Conservation (phyloP, 2,797 vertebrate species). For the Acanthurus leucopareius region DNA sequence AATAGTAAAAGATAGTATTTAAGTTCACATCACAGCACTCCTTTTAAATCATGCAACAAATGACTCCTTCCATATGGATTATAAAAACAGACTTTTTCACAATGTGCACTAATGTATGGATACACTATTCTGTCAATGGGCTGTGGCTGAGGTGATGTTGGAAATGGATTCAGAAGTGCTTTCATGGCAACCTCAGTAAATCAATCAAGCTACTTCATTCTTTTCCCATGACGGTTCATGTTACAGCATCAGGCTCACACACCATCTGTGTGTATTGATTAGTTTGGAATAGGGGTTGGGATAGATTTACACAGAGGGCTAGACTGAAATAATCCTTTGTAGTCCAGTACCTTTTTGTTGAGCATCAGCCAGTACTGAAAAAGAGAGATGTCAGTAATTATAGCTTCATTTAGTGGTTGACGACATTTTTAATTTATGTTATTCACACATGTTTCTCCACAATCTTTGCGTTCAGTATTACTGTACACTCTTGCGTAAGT, state of each 20-base stretch:
- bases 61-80: neutral
- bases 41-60: neutral
- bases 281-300: conserved; percentile 41
- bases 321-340: conserved; percentile 47
- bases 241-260: conserved; percentile 70
- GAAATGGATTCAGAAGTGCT: conserved; percentile 73
- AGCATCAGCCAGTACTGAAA: neutral
- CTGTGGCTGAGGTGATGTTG: conserved; percentile 47
- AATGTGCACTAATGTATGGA: conserved; percentile 25
- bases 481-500: neutral
- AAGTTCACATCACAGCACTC: neutral
- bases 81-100: neutral
- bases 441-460: no score
- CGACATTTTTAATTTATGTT: no score
- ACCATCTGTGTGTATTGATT: conserved; percentile 82
- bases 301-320: conserved; percentile 60
- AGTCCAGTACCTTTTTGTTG: neutral
- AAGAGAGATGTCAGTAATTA: no score
- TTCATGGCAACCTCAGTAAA: conserved; percentile 75
- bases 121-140: conserved; percentile 25
- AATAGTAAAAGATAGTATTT: no score
- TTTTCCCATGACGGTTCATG: conserved; percentile 79
- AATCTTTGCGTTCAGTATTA: no score
- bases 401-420: no score
- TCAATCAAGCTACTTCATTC: conserved; percentile 75